A percentile compares a stretch with the other conserved stretches of the same genome.
These are phyloP conservation scores for Lates japonicus DNA, from an alignment of 2,797 vertebrate genomes.

Conservation along the genomic window DNA sequence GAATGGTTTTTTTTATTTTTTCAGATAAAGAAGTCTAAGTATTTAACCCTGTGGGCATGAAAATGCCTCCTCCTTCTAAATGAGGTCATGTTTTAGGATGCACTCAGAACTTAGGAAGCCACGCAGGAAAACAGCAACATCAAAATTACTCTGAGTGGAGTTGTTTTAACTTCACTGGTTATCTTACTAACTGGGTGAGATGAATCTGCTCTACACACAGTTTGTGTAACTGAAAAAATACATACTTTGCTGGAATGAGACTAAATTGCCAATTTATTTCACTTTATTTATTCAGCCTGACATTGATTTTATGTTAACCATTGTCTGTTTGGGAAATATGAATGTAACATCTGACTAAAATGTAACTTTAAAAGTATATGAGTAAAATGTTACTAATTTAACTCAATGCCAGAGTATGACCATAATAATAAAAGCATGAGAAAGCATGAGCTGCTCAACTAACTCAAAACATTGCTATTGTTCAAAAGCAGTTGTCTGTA, in stretches of 20 bases:
- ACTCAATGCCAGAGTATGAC: no score
- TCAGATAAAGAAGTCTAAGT: background rate
- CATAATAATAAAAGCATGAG: no score
- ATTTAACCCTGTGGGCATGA: background rate
- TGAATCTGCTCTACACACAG: no score
- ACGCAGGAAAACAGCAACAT: constrained; percentile 1
- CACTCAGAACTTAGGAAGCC: background rate
- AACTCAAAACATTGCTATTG: background rate
- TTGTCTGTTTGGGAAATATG: no score
- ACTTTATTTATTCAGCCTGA: no score
- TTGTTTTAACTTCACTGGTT: background rate
- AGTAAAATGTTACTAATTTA: no score
- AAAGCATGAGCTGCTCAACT: background rate
- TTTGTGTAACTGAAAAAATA: no score
- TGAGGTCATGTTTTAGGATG: constrained; percentile 1
- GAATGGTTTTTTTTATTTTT: constrained; percentile 18
- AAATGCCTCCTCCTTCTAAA: constrained; percentile 4
- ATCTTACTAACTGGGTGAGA: background rate
- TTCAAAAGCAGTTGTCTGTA: background rate
- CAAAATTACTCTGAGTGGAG: background rate
- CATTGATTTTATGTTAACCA: no score
- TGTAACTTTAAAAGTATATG: no score
- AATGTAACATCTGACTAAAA: no score
- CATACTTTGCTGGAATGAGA: no score
- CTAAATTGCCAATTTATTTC: no score